A percentile compares a stretch with the other conserved stretches of the same genome.
Conservation (phyloP, 2,113 vertebrate species). For the Lagenorhynchus albirostris region DNA sequence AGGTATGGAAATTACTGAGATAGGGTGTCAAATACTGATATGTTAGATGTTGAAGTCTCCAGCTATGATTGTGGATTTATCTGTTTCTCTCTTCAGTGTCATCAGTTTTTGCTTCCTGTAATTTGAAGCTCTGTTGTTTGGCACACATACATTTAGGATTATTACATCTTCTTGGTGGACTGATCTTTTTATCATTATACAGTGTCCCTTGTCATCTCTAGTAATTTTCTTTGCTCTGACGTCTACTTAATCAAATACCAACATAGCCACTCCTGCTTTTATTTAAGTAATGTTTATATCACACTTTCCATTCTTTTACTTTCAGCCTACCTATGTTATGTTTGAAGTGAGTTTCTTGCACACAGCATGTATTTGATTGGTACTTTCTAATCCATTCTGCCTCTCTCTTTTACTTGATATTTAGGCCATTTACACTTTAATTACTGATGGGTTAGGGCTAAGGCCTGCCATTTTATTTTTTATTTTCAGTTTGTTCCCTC, state of each 20-base stretch:
- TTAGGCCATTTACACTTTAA: background rate
- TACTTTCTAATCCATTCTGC: background rate
- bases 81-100: background rate
- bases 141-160: background rate
- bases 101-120: background rate
- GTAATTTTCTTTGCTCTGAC: background rate
- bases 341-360: background rate
- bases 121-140: background rate
- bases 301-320: background rate
- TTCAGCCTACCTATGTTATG: background rate
- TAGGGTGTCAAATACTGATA: background rate
- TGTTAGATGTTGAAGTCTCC: background rate
- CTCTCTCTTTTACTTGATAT: background rate
- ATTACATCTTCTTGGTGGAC: background rate
- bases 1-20: background rate
- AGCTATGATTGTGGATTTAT: background rate
- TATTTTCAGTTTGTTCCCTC: background rate
- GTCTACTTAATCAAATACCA: background rate
- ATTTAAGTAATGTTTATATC: background rate
- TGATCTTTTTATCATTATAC: background rate
- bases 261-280: background rate
- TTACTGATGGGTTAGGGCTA: background rate
- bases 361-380: background rate
- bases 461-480: background rate
- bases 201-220: background rate